A percentile compares a stretch with the other conserved stretches of the same genome.
These are phyloP conservation scores for Nudaria mundana DNA, from an alignment of 2,888 invertebrate genomes.

Conservation along the genomic window DNA sequence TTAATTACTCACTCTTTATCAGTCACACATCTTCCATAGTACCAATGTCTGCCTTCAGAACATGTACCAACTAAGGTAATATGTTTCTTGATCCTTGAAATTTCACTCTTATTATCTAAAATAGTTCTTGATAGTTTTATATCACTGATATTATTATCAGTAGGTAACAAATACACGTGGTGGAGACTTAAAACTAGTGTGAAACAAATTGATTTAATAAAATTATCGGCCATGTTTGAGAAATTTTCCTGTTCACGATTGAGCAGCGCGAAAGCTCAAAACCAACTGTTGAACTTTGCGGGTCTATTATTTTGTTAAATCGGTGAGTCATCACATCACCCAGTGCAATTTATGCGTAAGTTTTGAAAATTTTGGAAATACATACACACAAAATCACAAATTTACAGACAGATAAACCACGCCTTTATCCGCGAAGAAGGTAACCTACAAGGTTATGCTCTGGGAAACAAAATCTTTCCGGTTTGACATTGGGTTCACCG, in stretches of 20 bases:
- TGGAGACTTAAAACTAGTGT: not conserved
- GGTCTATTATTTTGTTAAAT: too few relatives aligned
- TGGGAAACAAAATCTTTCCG: too few relatives aligned
- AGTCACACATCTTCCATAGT: not conserved
- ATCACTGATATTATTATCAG: not conserved
- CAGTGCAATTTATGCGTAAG: too few relatives aligned
- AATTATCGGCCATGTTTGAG: not conserved
- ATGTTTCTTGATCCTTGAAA: constrained; percentile 3
- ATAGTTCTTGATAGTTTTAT: not conserved
- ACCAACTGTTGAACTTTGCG: too few relatives aligned
- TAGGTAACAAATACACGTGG: not conserved
- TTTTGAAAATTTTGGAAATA: too few relatives aligned
- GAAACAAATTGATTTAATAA: too few relatives aligned
- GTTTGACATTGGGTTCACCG: too few relatives aligned
- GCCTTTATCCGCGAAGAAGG: too few relatives aligned
- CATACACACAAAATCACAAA: too few relatives aligned
- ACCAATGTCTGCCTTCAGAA: not conserved
- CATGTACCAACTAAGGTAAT: not conserved
- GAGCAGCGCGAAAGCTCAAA: not conserved
- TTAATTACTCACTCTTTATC: constrained; percentile 1
- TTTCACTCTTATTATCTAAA: not conserved
- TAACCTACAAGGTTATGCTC: too few relatives aligned
- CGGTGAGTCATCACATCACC: too few relatives aligned
- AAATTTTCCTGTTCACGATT: not conserved
- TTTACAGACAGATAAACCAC: too few relatives aligned